phyloP scores from a whole-genome alignment of 2,113 vertebrate species.

The Puntigrus tetrazona region DNA sequence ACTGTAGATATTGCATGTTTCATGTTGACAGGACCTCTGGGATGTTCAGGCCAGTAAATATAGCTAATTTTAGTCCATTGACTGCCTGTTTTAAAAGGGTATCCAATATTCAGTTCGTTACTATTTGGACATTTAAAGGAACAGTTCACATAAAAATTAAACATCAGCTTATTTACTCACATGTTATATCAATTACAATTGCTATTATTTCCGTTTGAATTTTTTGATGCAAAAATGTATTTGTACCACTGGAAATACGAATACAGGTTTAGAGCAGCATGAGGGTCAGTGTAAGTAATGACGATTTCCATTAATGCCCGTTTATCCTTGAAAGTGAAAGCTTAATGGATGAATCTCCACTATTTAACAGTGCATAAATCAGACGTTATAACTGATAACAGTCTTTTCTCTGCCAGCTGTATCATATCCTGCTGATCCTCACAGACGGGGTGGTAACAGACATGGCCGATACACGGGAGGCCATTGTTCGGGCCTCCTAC shows the following conservation, averaged over 20 bases:
- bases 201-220: no score
- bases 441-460: constrained; percentile 93
- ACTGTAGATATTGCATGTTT: constrained; percentile 31
- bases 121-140: not conserved
- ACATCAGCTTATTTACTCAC: not conserved
- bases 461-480: constrained; percentile 92
- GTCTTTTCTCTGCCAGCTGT: constrained; percentile 77
- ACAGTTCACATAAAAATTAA: not conserved
- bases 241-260: not conserved
- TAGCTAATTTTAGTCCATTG: constrained; percentile 35
- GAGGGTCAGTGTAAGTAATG: not conserved
- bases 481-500: constrained; percentile 90
- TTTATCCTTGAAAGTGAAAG: not conserved
- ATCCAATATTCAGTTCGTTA: not conserved
- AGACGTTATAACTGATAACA: constrained; percentile 6
- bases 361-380: not conserved
- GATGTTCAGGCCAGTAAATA: constrained; percentile 36
- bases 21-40: constrained; percentile 27
- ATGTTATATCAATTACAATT: no score
- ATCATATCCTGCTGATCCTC: constrained; percentile 93
- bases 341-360: not conserved
- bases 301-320: not conserved
- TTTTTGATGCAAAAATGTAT: no score
- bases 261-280: not conserved
- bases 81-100: not conserved